Evolutionary conservation across 1,140 invertebrate species (phyloP), one percentile per base, ranked within the genome.

Genomic region (Ips nitidus): DNA sequence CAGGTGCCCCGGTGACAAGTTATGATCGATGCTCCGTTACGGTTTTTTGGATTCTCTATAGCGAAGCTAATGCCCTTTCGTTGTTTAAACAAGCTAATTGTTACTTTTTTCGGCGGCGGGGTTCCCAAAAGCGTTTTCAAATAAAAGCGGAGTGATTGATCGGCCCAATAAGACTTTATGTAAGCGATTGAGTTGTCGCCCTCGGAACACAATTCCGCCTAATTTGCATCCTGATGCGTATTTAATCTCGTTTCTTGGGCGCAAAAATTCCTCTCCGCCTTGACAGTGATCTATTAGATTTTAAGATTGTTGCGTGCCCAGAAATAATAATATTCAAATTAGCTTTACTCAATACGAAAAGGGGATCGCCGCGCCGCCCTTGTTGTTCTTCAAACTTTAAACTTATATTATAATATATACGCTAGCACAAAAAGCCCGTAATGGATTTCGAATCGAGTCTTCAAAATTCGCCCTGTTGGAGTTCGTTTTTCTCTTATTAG

Each of bases 11-110:
- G 58, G 55, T 69, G 66, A 69, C 66, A 69, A 69, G 66, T 69
- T 69, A 69, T 69, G 66, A 69, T 69, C 45, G 66, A 69, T 69
- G 42, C 43, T 38, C 38, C 45, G 41, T 40, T 40, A 60, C 42
- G 42, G 50, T 62, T 69, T 62, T 69, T 69, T 58, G 5, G 66
- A 36, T n/a, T 69, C 55, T 59, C 47, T 40, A 41, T 37, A 42
- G 59, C 69, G 68, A 70, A 73, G 73, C 74, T 75, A 75, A 75
- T 75, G 73, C 69, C 59, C 60, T 56, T 74, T 71, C 73, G 74
- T 75, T 75, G 74, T 75, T 75, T 75, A 75, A 75, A 75, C 74
- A 75, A 73, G 56, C 70, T 72, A 74, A 75, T 75, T 75, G 74
- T 75, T 73, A 70, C 70, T 75, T 69, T 69, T 69, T 69, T 41